Percentiles rank a stretch among this genome's conserved stretches.
phyloP scores from a whole-genome alignment of 1,140 invertebrate species.

The Eumeta japonica region DNA sequence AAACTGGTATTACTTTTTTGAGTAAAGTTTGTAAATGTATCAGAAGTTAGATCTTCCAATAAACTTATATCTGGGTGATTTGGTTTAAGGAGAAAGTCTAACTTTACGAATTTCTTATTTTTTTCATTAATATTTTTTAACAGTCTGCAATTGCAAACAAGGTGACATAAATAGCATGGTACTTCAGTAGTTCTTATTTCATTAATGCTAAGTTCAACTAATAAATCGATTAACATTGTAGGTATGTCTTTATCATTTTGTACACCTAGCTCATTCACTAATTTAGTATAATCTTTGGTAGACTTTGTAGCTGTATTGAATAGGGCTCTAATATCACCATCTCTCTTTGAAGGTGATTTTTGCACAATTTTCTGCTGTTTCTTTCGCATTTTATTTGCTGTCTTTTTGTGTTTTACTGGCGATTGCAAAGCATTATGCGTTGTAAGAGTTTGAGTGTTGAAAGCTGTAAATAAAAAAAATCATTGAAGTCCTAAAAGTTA shows the following conservation, averaged over 20 bases:
- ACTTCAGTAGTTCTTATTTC: constrained; percentile 21
- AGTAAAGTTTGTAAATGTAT: no score
- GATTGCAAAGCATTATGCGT: constrained; percentile 13
- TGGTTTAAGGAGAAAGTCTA: no score
- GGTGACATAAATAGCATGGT: no score
- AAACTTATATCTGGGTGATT: no score
- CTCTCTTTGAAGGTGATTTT: constrained; percentile 29
- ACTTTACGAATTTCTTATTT: no score
- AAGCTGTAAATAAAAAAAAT: constrained; percentile 16
- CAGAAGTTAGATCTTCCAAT: no score
- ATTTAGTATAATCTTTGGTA: constrained; percentile 41
- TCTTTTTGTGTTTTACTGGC: no score
- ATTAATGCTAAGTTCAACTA: constrained; percentile 41
- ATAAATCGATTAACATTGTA: constrained; percentile 32
- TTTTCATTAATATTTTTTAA: no score
- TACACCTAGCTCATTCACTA: constrained; percentile 36
- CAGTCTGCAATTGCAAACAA: no score
- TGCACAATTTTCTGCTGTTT: constrained; percentile 8
- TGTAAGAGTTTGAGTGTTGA: constrained; percentile 16
- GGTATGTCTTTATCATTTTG: constrained; percentile 26
- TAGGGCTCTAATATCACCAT: constrained; percentile 47
- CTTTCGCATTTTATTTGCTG: constrained; percentile 27
- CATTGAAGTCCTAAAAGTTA: no score
- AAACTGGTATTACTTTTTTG: no score
- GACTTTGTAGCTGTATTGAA: constrained; percentile 49